Evolutionary conservation across 1,140 invertebrate species (phyloP).

Genomic region (Drosophila orena): DNA sequence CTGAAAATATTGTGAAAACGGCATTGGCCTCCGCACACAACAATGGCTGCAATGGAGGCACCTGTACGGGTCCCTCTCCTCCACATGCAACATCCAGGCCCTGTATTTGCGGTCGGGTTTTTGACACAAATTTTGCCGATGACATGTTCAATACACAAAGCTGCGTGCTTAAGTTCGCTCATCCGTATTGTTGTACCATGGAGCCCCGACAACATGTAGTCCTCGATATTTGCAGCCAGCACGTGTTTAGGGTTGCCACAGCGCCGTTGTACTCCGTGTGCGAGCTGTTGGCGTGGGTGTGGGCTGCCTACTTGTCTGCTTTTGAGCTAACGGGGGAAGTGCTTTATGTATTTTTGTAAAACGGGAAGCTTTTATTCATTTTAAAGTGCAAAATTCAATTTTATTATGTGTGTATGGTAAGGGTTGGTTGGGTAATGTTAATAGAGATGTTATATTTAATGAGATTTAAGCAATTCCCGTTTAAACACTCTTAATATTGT

Average conservation of each 20-base stretch:
- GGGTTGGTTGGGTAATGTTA: too few relatives aligned
- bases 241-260: slow-evolving; percentile 65
- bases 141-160: slow-evolving; percentile 82
- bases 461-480: too few relatives aligned
- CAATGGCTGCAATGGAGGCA: slow-evolving; percentile 45
- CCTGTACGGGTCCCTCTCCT: not conserved
- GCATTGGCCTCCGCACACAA: slow-evolving; percentile 59
- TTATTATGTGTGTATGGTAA: too few relatives aligned
- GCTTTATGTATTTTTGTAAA: too few relatives aligned
- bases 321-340: not conserved
- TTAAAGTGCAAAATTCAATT: too few relatives aligned
- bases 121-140: slow-evolving; percentile 79
- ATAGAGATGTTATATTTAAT: too few relatives aligned
- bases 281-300: not conserved
- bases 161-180: slow-evolving; percentile 74
- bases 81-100: not conserved
- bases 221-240: slow-evolving; percentile 61
- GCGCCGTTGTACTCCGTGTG: slow-evolving; percentile 7
- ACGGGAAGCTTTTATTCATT: not conserved
- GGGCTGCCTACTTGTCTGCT: slow-evolving; percentile 10
- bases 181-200: slow-evolving; percentile 63
- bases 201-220: slow-evolving; percentile 37
- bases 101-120: slow-evolving; percentile 65
- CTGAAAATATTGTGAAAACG: slow-evolving; percentile 74
- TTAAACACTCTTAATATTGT: too few relatives aligned